phyloP scores from a whole-genome alignment of 2,113 vertebrate genomes.

The Turnix velox region DNA sequence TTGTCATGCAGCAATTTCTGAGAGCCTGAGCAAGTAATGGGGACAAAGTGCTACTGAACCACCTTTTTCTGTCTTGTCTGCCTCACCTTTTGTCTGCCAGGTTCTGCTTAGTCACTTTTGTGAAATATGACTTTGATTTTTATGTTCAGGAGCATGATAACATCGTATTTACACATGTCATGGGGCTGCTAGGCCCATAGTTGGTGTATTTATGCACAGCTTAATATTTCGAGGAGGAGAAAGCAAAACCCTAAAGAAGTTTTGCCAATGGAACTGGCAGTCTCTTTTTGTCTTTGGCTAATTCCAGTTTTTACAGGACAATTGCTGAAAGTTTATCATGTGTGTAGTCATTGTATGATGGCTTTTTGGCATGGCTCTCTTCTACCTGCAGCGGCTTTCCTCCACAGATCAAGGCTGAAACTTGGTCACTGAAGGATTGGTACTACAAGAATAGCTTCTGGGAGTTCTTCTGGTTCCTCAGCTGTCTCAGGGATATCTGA shows the following conservation, averaged over 20 bases:
- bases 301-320: not conserved
- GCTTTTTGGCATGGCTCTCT: not conserved
- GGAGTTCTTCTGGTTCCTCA: not conserved
- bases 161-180: not conserved
- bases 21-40: not conserved
- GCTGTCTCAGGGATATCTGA: not conserved
- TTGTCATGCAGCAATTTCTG: conserved; percentile 22
- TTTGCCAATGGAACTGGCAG: not conserved
- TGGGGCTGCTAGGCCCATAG: not conserved
- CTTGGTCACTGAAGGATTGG: not conserved
- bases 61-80: not conserved
- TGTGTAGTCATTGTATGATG: not conserved
- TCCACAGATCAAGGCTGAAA: not conserved
- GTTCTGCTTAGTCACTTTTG: not conserved
- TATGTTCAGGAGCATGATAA: not conserved
- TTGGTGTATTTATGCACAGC: not conserved
- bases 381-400: not conserved
- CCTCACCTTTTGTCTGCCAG: not conserved
- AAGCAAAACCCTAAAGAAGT: not conserved
- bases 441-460: not conserved
- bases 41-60: not conserved
- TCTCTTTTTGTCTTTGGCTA: not conserved
- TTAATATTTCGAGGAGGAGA: not conserved
- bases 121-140: not conserved
- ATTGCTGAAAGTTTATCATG: not conserved